Percentiles rank a stretch among this genome's conserved stretches.
These are phyloP conservation scores for Karalla daura DNA, from an alignment of 2,797 vertebrate genomes.

Conservation along the genomic window DNA sequence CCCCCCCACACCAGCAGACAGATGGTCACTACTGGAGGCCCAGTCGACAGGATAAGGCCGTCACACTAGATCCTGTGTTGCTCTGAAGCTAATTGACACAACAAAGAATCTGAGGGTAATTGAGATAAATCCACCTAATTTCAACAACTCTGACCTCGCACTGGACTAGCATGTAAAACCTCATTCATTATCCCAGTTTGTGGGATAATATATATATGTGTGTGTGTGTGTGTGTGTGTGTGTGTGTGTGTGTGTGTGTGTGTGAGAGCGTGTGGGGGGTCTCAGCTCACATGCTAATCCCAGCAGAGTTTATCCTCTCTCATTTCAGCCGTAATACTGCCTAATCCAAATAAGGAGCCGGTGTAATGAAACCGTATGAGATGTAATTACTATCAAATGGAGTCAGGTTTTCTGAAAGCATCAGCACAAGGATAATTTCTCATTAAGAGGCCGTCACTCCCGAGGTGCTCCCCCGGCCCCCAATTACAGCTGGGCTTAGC, in stretches of 20 bases:
- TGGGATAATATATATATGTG: too few species aligned
- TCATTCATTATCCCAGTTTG: too few species aligned
- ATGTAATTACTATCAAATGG: conserved; percentile 71
- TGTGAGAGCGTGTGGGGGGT: not conserved
- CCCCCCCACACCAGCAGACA: too few species aligned
- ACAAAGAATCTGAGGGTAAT: not conserved
- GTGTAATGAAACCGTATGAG: conserved; percentile 66
- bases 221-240: not conserved
- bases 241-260: not conserved
- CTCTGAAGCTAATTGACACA: conserved; percentile 4
- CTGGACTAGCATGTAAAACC: conserved; percentile 11
- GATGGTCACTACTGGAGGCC: not conserved
- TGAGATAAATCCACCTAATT: conserved; percentile 3
- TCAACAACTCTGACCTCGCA: not conserved
- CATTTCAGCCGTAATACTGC: conserved; percentile 55
- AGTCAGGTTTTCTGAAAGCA: conserved; percentile 57
- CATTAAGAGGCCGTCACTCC: conserved; percentile 72
- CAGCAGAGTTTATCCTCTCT: conserved; percentile 49
- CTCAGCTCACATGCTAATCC: conserved; percentile 49
- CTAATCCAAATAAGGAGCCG: conserved; percentile 65
- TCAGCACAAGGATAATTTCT: conserved; percentile 75
- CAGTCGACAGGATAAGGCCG: not conserved
- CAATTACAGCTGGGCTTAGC: conserved; percentile 64
- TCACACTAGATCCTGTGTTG: not conserved
- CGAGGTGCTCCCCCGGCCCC: conserved; percentile 55